phyloP scores from a whole-genome alignment of 2,113 vertebrate species.

The Bufo bufo region DNA sequence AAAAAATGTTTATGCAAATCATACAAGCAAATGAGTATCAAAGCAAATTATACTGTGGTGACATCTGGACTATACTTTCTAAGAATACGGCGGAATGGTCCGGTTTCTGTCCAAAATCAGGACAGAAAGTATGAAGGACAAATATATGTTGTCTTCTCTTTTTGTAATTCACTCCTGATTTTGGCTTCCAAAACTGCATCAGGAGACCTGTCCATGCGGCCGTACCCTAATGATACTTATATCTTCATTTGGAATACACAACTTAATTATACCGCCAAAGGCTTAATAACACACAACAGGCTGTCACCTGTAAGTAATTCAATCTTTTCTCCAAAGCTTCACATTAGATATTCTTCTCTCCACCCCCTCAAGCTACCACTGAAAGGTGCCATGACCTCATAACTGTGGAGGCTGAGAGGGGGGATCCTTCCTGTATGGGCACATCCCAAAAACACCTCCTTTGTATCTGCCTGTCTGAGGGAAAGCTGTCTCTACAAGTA shows the following conservation, averaged over 20 bases:
- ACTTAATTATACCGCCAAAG: neutral
- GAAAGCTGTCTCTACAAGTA: conserved; percentile 45
- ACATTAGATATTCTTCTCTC: conserved; percentile 9
- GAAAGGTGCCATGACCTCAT: conserved; percentile 53
- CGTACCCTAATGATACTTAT: neutral
- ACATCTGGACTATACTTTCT: neutral
- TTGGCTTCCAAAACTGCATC: too few relatives aligned
- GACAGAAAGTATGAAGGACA: too few relatives aligned
- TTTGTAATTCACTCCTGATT: too few relatives aligned
- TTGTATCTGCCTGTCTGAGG: conserved; percentile 46
- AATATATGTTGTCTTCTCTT: too few relatives aligned
- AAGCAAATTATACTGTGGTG: neutral
- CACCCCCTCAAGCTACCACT: conserved; percentile 6
- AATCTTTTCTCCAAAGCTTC: conserved; percentile 7
- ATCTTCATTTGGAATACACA: neutral
- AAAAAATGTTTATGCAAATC: neutral
- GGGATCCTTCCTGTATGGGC: conserved; percentile 50
- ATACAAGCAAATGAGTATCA: neutral
- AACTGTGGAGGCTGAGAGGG: conserved; percentile 20
- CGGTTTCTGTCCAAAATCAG: too few relatives aligned
- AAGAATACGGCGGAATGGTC: too few relatives aligned
- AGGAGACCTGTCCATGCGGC: too few relatives aligned
- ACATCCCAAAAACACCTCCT: conserved; percentile 54
- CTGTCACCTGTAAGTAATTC: conserved; percentile 6
- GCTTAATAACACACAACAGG: neutral